These are phyloP conservation scores for Augochlorella aurata DNA, from an alignment of 2,888 invertebrate genomes.

Conservation along the genomic window DNA sequence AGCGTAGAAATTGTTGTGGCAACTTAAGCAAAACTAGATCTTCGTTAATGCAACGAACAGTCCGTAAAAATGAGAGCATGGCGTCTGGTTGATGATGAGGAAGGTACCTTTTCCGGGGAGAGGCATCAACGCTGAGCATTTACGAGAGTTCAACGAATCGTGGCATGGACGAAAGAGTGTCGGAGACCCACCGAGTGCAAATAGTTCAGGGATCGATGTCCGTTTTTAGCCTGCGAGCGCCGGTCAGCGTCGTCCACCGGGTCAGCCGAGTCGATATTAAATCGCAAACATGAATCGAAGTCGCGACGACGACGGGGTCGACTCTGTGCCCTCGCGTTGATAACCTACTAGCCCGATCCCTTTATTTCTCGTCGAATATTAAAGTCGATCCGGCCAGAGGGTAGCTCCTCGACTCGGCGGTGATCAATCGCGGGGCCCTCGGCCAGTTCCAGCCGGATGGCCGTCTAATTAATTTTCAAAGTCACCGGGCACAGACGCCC, in stretches of 20 bases:
- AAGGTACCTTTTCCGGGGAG: too few relatives aligned
- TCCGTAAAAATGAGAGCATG: too few relatives aligned
- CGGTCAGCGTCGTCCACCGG: not conserved
- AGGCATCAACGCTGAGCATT: not conserved
- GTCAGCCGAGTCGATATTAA: slow-evolving; percentile 1
- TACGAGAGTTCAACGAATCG: slow-evolving; percentile 1
- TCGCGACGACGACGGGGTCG: not conserved
- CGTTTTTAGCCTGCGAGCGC: not conserved
- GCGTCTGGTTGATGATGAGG: too few relatives aligned
- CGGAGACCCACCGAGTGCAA: not conserved
- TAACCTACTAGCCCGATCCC: slow-evolving; percentile 5
- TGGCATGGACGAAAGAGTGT: not conserved
- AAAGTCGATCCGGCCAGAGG: not conserved
- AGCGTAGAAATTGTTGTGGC: too few relatives aligned
- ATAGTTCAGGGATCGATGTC: not conserved
- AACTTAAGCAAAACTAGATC: too few relatives aligned
- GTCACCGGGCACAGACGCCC: not conserved
- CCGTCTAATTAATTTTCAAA: slow-evolving; percentile 38
- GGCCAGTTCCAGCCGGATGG: slow-evolving; percentile 17
- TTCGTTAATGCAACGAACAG: too few relatives aligned
- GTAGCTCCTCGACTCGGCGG: not conserved
- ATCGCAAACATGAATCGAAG: not conserved
- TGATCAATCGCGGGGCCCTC: slow-evolving; percentile 12
- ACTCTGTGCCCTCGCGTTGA: not conserved
- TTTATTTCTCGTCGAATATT: slow-evolving; percentile 1